Evolutionary conservation across 1,140 invertebrate genomes (phyloP).

Genomic region (Diabrotica virgifera): DNA sequence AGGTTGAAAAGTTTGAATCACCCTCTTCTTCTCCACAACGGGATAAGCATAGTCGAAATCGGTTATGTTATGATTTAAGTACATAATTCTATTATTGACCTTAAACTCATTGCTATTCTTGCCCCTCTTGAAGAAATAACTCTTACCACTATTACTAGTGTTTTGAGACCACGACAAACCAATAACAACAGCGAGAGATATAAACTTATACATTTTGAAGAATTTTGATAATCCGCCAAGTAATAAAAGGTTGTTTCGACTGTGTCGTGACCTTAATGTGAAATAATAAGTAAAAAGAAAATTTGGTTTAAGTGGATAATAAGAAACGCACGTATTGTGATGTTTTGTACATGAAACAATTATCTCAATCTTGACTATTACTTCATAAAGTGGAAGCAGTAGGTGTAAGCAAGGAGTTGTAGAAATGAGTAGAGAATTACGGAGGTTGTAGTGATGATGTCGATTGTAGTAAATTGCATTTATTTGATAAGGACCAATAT

Average conservation of each 20-base stretch:
- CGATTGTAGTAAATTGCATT: too few relatives aligned
- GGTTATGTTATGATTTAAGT: constrained; percentile 29
- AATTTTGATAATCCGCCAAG: too few relatives aligned
- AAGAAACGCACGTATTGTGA: not conserved
- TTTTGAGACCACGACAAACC: constrained; percentile 1
- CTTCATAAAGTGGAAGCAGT: too few relatives aligned
- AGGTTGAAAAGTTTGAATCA: constrained; percentile 12
- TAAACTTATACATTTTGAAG: not conserved
- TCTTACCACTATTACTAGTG: constrained; percentile 21
- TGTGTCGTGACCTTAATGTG: not conserved
- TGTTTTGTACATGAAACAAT: too few relatives aligned
- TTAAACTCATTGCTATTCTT: constrained; percentile 28
- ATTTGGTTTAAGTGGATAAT: constrained; percentile 1
- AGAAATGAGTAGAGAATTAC: too few relatives aligned
- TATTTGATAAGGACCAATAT: too few relatives aligned
- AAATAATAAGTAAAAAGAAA: not conserved
- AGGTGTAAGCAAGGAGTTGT: too few relatives aligned
- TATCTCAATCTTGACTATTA: too few relatives aligned
- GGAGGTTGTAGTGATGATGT: too few relatives aligned
- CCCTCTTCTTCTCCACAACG: constrained; percentile 5
- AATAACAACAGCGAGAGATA: not conserved
- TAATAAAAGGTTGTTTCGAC: not conserved
- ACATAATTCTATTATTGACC: constrained; percentile 26
- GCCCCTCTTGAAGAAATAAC: constrained; percentile 29
- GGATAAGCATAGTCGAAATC: constrained; percentile 23